phyloP scores from a whole-genome alignment of 2,797 vertebrate species.

The Cheirogaleus major region DNA sequence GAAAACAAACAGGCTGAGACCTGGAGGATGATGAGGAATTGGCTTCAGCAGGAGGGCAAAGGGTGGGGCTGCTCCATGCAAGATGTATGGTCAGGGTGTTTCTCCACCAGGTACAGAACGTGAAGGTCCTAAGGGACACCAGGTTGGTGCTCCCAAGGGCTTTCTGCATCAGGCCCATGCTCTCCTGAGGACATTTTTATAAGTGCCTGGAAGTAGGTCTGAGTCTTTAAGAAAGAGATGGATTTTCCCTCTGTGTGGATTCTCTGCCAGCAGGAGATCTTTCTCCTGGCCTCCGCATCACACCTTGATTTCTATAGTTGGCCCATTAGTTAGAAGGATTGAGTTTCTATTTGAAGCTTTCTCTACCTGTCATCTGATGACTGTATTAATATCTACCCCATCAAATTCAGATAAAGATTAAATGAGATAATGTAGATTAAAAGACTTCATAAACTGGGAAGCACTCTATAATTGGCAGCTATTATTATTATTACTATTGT shows the following conservation, averaged over 20 bases:
- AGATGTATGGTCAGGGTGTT: neutral
- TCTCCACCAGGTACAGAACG: neutral
- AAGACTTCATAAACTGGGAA: slow-evolving; percentile 49
- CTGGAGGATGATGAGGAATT: neutral
- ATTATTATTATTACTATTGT: slow-evolving; percentile 51
- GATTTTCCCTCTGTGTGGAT: neutral
- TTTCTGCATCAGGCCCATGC: neutral
- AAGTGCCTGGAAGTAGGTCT: neutral
- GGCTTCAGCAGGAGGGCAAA: neutral
- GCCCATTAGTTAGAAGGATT: neutral
- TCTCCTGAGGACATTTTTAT: neutral
- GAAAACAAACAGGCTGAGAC: neutral
- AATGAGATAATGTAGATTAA: slow-evolving; percentile 49
- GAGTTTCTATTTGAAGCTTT: neutral
- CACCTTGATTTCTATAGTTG: neutral
- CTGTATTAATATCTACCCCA: neutral
- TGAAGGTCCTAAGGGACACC: neutral
- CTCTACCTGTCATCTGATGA: neutral
- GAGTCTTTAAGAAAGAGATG: neutral
- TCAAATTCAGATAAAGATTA: slow-evolving; percentile 46
- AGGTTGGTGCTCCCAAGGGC: neutral
- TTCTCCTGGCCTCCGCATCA: neutral
- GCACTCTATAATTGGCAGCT: slow-evolving; percentile 49
- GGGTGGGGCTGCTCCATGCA: neutral
- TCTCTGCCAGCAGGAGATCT: neutral